These are phyloP conservation scores for Menidia menidia DNA, from an alignment of 2,797 vertebrate genomes.

Conservation along the genomic window DNA sequence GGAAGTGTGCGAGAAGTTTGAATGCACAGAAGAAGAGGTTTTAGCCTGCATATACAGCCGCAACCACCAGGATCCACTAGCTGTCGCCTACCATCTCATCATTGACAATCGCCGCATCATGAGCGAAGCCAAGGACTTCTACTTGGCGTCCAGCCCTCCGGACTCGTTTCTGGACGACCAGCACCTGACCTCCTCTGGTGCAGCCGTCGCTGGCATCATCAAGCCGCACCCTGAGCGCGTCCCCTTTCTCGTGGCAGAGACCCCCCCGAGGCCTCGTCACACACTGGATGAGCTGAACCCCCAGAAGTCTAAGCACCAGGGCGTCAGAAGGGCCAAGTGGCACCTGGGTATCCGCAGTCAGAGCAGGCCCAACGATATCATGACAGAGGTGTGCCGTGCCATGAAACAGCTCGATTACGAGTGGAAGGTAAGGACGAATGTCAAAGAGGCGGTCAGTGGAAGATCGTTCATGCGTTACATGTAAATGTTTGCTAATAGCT, in stretches of 20 bases:
- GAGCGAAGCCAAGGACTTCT: slow-evolving; percentile 99
- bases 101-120: slow-evolving; percentile 99
- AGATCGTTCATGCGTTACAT: not conserved
- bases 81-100: slow-evolving; percentile 97
- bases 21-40: slow-evolving; percentile 97
- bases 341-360: slow-evolving; percentile 98
- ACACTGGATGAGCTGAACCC: slow-evolving; percentile 97
- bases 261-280: slow-evolving; percentile 89
- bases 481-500: too few relatives aligned
- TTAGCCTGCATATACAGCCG: slow-evolving; percentile 93
- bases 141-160: slow-evolving; percentile 95
- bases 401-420: slow-evolving; percentile 98
- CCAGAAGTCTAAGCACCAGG: slow-evolving; percentile 97
- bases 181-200: slow-evolving; percentile 77
- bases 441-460: not conserved
- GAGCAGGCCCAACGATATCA: slow-evolving; percentile 96
- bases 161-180: slow-evolving; percentile 97
- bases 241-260: slow-evolving; percentile 91
- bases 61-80: slow-evolving; percentile 96
- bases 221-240: slow-evolving; percentile 95
- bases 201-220: slow-evolving; percentile 45
- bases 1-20: slow-evolving; percentile 98
- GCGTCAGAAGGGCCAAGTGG: slow-evolving; percentile 97
- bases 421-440: slow-evolving; percentile 91
- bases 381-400: slow-evolving; percentile 97